Percentiles rank a stretch among this genome's conserved stretches.
Evolutionary conservation across 2,113 vertebrate genomes (phyloP).

Genomic region (Upupa epops): DNA sequence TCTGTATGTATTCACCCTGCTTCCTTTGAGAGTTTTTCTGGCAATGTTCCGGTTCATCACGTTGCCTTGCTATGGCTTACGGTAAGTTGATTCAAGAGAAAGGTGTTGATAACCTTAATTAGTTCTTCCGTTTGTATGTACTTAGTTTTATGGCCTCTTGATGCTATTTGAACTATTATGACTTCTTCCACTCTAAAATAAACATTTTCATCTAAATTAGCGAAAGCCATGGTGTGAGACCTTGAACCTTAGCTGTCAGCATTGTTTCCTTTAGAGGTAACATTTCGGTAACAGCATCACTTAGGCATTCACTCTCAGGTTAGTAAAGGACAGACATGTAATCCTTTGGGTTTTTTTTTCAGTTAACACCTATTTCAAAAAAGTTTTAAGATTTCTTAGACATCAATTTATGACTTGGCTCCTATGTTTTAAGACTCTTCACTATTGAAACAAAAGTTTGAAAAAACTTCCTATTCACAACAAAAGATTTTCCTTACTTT

Average conservation of each 20-base stretch:
- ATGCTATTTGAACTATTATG: background rate
- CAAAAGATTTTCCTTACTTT: background rate
- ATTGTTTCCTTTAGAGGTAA: background rate
- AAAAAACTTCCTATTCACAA: background rate
- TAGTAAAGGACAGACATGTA: background rate
- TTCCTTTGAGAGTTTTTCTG: conserved; percentile 91
- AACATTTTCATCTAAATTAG: background rate
- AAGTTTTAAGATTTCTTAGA: background rate
- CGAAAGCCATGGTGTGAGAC: background rate
- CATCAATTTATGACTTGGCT: background rate
- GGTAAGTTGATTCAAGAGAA: conserved; percentile 77
- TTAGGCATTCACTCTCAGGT: background rate
- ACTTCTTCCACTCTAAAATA: background rate
- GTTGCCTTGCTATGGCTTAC: conserved; percentile 90
- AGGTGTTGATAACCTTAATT: background rate
- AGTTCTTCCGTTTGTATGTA: background rate
- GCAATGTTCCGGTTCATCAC: conserved; percentile 89
- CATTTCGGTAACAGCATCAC: background rate
- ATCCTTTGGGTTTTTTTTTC: background rate
- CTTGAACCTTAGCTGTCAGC: background rate
- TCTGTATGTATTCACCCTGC: conserved; percentile 95
- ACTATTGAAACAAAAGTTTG: background rate
- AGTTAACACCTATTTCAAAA: background rate
- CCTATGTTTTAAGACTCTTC: background rate
- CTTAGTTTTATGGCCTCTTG: background rate